Evolutionary conservation across 2,888 invertebrate species (phyloP), one percentile per base, ranked within the genome.

Genomic region (Platynereis dumerilii): DNA sequence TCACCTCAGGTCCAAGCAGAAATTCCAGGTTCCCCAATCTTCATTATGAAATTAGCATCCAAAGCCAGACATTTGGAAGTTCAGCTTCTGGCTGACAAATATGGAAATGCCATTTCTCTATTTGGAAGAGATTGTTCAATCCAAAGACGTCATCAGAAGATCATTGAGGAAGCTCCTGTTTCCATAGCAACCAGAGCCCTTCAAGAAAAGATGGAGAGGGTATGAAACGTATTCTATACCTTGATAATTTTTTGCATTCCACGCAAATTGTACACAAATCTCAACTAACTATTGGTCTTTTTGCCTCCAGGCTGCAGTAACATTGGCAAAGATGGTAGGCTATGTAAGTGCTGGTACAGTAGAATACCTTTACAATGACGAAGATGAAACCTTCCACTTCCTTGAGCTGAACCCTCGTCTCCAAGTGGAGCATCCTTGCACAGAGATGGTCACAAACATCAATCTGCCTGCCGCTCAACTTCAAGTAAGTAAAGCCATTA

Each of bases 91-190:
- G 99, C 96, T 34, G 99, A 99, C 87, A 93, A 93, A 80, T 98
- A 97, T 81, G 99, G 96, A 58, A 96, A 97, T 84, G 98, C 98
- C 0, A 97, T 99, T 71, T 97, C 98, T 0, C 87, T 99, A 55
- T 99, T 97, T 85, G 98, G 98, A 0, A 91, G 99, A 61, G 99
- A 99, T 85, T 99, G 99, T 81, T 98, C 98, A 2, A 98, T 99
- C 74, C 99, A 99, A 84, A 88, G 99, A 28, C 88, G 99, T 2
- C 99, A 99, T 84, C 99, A 99, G 86, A 99, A 99, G 86, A 99
- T 99, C 81, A 99, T 99, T 63, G 99, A 99, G 83, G 99, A 99
- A 81, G 99, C 99, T 0, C 99, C 99, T 0, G 96, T 96, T 0
- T 92, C 94, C 27, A 90, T 99, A 68, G 95, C 98, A 0, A 90